phyloP scores from a whole-genome alignment of 2,888 invertebrate species.

The Xestia xanthographa region DNA sequence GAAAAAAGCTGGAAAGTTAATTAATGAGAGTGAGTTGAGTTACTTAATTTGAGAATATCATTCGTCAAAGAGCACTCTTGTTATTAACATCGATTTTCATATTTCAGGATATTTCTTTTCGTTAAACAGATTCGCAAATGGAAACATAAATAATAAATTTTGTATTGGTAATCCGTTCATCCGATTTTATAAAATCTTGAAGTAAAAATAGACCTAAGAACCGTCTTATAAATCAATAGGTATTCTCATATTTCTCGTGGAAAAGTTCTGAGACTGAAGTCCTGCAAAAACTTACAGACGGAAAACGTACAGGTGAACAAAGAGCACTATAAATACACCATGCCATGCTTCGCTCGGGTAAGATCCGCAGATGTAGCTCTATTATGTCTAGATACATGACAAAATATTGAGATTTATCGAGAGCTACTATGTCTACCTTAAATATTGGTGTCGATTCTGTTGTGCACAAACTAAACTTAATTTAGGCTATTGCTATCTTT shows the following conservation, averaged over 20 bases:
- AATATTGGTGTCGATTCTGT: no score
- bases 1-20: no score
- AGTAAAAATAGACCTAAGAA: neutral
- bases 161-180: neutral
- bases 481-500: no score
- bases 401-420: neutral
- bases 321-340: neutral
- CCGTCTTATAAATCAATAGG: slow-evolving; percentile 7
- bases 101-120: neutral
- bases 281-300: slow-evolving; percentile 3
- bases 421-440: neutral
- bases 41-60: neutral
- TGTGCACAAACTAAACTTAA: no score
- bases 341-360: neutral
- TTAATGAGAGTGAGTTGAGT: no score
- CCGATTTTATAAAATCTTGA: neutral
- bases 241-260: neutral
- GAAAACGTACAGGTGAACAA: slow-evolving; percentile 28
- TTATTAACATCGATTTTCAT: no score
- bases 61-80: no score
- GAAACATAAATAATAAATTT: neutral
- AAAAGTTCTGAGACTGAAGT: slow-evolving; percentile 13
- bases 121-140: neutral
- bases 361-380: neutral
- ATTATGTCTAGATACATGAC: no score